Base-by-base conservation (phyloP, 53 echinoderm and acorn worm species). In the Zoroaster sp. region DNA sequence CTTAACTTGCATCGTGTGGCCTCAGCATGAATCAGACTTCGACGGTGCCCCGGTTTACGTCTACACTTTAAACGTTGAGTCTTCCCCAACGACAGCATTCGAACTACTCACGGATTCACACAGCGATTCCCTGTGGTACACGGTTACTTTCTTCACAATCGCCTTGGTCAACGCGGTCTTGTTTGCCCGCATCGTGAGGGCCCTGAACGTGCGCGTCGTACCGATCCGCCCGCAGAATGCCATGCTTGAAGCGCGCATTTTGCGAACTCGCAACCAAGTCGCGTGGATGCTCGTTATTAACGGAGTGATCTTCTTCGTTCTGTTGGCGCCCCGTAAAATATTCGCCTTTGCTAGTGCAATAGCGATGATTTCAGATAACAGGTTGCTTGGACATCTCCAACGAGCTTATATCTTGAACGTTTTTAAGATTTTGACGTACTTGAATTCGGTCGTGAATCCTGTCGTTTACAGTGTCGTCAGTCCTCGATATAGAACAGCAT, bases 271-370 rank as follows among this genome's bases (percentile, higher is more conserved):
- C 10, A 85, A 85, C 72, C 85, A 85, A 36, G 85, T 85, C 12
- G 47, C 85, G 47, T 85, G 85, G 85, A 85, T 85, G 85, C 71
- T 85, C 20, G 85, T 85, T 10, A 5, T 85, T 36, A 85, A 85
- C 72, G 85, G 85, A 0, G 72, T 38, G 3, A 1, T 85, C 20
- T 85, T 85, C 71, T 71, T 70, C 37, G 85, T 85, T 45, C 36
- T 85, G 52, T 49, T 85, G 35, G 85, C 85, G n/a, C 85, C 85
- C 0, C n/a, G 72, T 4, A 85, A 85, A 47, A 70, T 85, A 49
- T 85, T 69, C 85, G 85, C 44, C 51, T 35, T 85, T 17, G 70
- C 71, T 0, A 70, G 85, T 15, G 46, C 49, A 18, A 49, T 85
- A 6, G 35, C 85, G 0, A 47, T 70, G 72, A 37, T 9, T 9